phyloP scores from a whole-genome alignment of 2,888 invertebrate genomes.

The Acleris literana region DNA sequence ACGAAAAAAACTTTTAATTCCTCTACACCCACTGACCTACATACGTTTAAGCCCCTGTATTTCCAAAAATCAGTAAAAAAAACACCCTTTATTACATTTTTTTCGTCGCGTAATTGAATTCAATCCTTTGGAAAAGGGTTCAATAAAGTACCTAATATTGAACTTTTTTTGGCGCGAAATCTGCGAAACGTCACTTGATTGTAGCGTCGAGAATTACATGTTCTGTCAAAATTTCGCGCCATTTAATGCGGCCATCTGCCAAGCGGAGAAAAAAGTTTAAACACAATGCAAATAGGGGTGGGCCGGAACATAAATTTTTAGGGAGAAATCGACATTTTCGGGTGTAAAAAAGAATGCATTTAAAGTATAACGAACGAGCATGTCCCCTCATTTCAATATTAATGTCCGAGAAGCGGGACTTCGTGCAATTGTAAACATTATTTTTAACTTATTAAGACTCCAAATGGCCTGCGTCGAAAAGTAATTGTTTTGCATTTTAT shows the following conservation, averaged over 20 bases:
- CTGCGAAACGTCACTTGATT: slow-evolving; percentile 64
- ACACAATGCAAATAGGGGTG: slow-evolving; percentile 82
- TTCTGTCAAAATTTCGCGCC: slow-evolving; percentile 82
- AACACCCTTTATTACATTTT: slow-evolving; percentile 66
- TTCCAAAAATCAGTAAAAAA: slow-evolving; percentile 73
- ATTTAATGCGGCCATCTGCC: slow-evolving; percentile 79
- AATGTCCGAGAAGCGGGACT: slow-evolving; percentile 55
- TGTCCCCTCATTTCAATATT: slow-evolving; percentile 78
- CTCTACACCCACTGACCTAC: slow-evolving; percentile 76
- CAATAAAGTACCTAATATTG: slow-evolving; percentile 72
- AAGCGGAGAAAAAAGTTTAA: slow-evolving; percentile 66
- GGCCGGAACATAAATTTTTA: slow-evolving; percentile 76
- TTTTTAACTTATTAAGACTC: slow-evolving; percentile 42
- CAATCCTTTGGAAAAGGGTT: slow-evolving; percentile 83
- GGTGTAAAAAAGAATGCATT: slow-evolving; percentile 73
- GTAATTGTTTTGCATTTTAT: slow-evolving; percentile 52
- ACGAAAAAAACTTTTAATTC: slow-evolving; percentile 66
- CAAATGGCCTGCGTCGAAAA: slow-evolving; percentile 44
- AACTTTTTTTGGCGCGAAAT: slow-evolving; percentile 57
- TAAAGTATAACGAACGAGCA: slow-evolving; percentile 70
- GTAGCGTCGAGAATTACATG: slow-evolving; percentile 74
- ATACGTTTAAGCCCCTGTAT: slow-evolving; percentile 66
- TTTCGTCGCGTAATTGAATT: slow-evolving; percentile 76
- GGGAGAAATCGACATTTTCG: slow-evolving; percentile 77
- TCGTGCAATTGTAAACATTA: slow-evolving; percentile 47